These are phyloP conservation scores for Apocrypta bakeri DNA, from an alignment of 1,140 invertebrate species.

Conservation along the genomic window DNA sequence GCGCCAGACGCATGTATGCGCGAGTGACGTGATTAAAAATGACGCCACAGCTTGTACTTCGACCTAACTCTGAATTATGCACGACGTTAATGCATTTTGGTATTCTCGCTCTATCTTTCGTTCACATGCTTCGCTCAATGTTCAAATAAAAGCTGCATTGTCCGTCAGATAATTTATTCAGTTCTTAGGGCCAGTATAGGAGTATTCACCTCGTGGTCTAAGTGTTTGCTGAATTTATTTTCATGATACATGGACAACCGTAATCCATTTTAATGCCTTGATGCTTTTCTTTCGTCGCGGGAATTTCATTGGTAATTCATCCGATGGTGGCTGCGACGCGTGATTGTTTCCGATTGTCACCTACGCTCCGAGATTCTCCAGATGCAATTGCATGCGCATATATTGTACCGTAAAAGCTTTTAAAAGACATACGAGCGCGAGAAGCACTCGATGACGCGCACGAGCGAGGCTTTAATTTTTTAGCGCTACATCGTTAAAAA, in stretches of 20 bases:
- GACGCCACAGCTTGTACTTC: constrained; percentile 29
- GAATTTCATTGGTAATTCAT: not conserved
- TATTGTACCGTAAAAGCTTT: not conserved
- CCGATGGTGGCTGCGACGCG: no score
- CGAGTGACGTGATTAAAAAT: constrained; percentile 52
- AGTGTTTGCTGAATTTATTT: no score
- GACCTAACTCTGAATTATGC: constrained; percentile 19
- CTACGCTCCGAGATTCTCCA: not conserved
- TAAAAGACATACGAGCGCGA: not conserved
- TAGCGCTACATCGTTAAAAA: not conserved
- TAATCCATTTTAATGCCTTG: not conserved
- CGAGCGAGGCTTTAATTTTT: not conserved
- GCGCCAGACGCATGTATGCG: not conserved
- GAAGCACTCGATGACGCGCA: not conserved
- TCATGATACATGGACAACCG: no score
- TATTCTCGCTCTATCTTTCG: constrained; percentile 6
- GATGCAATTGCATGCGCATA: not conserved
- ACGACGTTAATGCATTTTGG: constrained; percentile 21
- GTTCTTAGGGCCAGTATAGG: not conserved
- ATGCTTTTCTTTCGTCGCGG: not conserved
- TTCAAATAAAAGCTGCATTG: not conserved
- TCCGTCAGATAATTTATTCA: constrained; percentile 55
- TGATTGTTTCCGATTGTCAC: not conserved
- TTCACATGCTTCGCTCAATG: no score
- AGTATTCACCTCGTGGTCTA: not conserved